Percentiles rank a stretch among this genome's conserved stretches.
Evolutionary conservation across 2,888 invertebrate species (phyloP).

Genomic region (Trachelus iudaicus): DNA sequence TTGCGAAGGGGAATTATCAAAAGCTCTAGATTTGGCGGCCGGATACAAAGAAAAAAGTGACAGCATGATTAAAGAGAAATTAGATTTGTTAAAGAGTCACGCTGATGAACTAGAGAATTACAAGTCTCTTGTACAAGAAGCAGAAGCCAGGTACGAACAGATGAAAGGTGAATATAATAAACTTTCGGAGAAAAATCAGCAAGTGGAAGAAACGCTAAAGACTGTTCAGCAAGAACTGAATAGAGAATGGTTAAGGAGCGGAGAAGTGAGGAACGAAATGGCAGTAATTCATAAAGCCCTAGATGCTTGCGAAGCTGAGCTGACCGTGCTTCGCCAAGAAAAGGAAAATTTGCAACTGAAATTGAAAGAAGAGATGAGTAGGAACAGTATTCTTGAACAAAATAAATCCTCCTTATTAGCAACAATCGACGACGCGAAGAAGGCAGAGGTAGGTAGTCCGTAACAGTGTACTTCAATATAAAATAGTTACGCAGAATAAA

Average conservation of each 20-base stretch:
- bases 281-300: conserved; percentile 58
- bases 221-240: conserved; percentile 57
- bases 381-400: conserved; percentile 68
- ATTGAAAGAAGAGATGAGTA: conserved; percentile 68
- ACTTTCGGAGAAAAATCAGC: conserved; percentile 47
- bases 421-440: conserved; percentile 68
- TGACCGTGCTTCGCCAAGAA: conserved; percentile 64
- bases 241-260: conserved; percentile 53
- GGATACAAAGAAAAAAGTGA: conserved; percentile 63
- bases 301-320: conserved; percentile 62
- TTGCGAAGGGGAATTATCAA: conserved; percentile 78
- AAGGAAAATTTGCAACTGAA: conserved; percentile 69
- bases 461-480: not conserved
- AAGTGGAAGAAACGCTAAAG: conserved; percentile 50
- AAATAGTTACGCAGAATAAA: not conserved
- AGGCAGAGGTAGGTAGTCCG: conserved; percentile 56
- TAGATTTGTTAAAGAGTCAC: conserved; percentile 54
- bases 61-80: conserved; percentile 53
- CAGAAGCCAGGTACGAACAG: conserved; percentile 54
- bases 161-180: conserved; percentile 51
- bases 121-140: conserved; percentile 54
- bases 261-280: conserved; percentile 59
- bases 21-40: conserved; percentile 74
- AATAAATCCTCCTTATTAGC: conserved; percentile 70
- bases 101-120: conserved; percentile 59